Evolutionary conservation across 1,140 invertebrate genomes (phyloP), one percentile per base, ranked within the genome.

Genomic region (Cephus cinctus): DNA sequence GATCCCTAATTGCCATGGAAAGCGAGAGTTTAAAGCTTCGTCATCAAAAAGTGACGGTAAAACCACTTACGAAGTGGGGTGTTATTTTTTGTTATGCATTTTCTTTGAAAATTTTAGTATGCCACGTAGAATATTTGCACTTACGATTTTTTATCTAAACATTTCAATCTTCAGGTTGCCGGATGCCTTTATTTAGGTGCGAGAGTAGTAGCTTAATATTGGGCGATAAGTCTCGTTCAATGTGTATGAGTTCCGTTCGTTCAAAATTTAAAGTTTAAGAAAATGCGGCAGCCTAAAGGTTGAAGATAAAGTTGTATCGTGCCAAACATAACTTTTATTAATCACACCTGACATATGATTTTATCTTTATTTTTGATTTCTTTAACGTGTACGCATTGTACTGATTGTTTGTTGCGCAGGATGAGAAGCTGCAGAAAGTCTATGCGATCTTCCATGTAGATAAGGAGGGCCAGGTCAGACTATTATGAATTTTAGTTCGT

Each of bases 1-100:
- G 80, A 45, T 84, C 82, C 55, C 77, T 95, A 42, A 64, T 86
- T 12, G 79, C 84, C 44, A 77, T 89, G 64, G 87, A 92, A 74
- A 69, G 81, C 5, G 87, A 88, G 61, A 88, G 84, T 61, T 69
- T 86, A 23, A 86, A 84, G 75, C 77, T 88, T 8, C 77, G 82
- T 22, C 80, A 83, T 57, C 79, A 84, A 54, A 83, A 83, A 63
- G 51, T 72, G 1, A 61, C 63, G 71, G 77, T 79, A 77, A 73
- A 43, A 41, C 11, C 4, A 12, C 11, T 21, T 41, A 21, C 14
- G n/a, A n/a, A n/a, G n/a, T n/a, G n/a, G n/a, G n/a, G n/a, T n/a
- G 49, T 32, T 36, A 14, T 44, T 31, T 53, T 56, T 36, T 22
- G n/a, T 56, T 32, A 47, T 34, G 6, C 19, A 43, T 55, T 45